Base-by-base conservation (phyloP, 2,888 invertebrate species). In the Drosophila suboccidentalis region DNA sequence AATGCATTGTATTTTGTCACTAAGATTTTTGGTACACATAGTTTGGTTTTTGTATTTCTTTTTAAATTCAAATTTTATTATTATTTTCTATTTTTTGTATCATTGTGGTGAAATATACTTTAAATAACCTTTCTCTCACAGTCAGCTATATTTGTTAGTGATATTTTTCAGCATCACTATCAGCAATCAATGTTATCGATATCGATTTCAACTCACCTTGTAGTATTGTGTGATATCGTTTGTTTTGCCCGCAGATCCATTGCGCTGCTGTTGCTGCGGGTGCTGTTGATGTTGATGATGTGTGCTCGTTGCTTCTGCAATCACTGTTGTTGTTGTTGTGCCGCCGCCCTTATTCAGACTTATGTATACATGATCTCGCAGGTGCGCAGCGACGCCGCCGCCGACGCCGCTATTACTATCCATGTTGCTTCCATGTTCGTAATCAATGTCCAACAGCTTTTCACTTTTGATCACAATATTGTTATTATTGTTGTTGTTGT, bases 311-410 rank as follows among this genome's bases (percentile, higher is more conserved):
- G 64, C 34, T 44, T 74, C 75, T 58, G 67, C 44, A 64, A 59
- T 75, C 62, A 57, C 39, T 61, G 75, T 53, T 59, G 80, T 54
- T 64, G 81, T 60, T 46, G 73, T 51, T 81, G 63, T 47, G 57
- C 17, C 54, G 15, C 61, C 96, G 89, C 96, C 96, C 44, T 76
- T 78, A 10, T 62, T 78, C 65, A 78, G 71, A 73, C 82, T 87
- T 80, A 97, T 97, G 93, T 97, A 97, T 84, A 96, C 97, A 92
- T 97, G 97, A 93, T 97, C 97, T 87, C 96, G 94, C 87, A 97
- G 94, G 93, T 97, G 97, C 26, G 91, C 87, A 39, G 92, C 92
- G 57, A 83, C 89, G 19, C 70, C 74, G 36, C 66, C 62, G 64
- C 66, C 64, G 39, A 57, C 15, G 41, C 41, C 41, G 60, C 61